Percentiles rank a stretch among this genome's conserved stretches.
Evolutionary conservation across 1,140 invertebrate genomes (phyloP).

Genomic region (Cherax quadricarinatus): DNA sequence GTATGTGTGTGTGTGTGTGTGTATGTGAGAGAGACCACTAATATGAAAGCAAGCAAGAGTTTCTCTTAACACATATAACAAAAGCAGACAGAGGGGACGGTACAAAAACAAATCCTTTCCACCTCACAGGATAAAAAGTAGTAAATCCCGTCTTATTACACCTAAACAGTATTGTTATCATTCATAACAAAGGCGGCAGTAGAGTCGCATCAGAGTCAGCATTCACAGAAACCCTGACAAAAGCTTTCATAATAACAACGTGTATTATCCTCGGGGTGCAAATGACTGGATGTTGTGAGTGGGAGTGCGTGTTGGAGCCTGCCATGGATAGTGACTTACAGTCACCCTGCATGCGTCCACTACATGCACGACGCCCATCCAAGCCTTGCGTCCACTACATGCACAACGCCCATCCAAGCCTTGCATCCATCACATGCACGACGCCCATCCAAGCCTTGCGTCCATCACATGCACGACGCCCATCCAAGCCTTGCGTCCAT

Average conservation of each 20-base stretch:
- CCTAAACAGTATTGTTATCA: neutral
- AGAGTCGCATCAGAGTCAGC: neutral
- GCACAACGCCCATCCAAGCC: too few species aligned
- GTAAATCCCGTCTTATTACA: neutral
- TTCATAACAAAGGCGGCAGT: neutral
- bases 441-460: too few species aligned
- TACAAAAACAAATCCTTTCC: too few species aligned
- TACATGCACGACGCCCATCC: neutral
- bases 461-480: too few species aligned
- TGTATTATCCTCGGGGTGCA: neutral
- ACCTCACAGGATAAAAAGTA: neutral
- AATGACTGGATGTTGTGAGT: neutral
- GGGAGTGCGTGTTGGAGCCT: neutral
- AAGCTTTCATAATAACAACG: neutral
- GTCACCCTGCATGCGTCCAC: neutral
- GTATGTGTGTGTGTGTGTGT: too few species aligned
- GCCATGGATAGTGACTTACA: neutral
- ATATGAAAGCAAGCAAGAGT: too few species aligned
- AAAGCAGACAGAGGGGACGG: too few species aligned
- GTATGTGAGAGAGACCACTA: too few species aligned
- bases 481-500: too few species aligned
- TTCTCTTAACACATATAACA: too few species aligned
- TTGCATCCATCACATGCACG: too few species aligned
- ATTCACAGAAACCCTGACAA: neutral
- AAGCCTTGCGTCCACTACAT: too few species aligned